Percentiles rank a stretch among this genome's conserved stretches.
Conservation (phyloP, 2,113 vertebrate genomes). For the Dendrocopos noguchii region DNA sequence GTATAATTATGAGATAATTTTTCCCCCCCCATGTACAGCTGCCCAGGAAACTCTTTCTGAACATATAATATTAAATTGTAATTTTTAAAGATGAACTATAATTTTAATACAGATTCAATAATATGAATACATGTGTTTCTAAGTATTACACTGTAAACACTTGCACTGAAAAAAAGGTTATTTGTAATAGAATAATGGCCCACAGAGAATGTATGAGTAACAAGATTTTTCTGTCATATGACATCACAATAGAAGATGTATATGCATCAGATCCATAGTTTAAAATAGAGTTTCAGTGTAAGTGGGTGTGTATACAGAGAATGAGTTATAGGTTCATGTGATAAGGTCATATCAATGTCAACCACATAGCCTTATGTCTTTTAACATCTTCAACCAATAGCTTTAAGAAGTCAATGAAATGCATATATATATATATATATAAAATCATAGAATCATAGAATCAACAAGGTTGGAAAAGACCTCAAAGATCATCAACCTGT, state of each 20-base stretch:
- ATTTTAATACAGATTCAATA: background rate
- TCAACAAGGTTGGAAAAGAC: too few species aligned
- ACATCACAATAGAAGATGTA: background rate
- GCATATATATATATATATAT: background rate
- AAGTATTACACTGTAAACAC: background rate
- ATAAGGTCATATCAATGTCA: background rate
- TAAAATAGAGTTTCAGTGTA: background rate
- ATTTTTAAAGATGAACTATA: background rate
- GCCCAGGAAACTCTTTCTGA: background rate
- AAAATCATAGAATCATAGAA: too few species aligned
- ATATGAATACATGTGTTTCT: background rate
- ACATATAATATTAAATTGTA: too few species aligned
- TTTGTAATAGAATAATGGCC: background rate
- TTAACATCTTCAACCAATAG: background rate
- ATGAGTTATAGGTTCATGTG: background rate
- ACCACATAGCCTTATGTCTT: background rate
- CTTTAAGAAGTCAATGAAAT: background rate
- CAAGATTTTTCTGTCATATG: background rate
- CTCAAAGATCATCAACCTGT: too few species aligned
- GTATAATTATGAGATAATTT: background rate
- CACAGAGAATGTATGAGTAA: background rate
- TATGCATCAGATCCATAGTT: background rate
- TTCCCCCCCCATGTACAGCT: accelerated
- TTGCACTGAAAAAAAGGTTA: background rate
- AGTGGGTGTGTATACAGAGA: background rate